Evolutionary conservation across 1,140 invertebrate genomes (phyloP), one percentile per base, ranked within the genome.

Genomic region (Pissodes strobi): DNA sequence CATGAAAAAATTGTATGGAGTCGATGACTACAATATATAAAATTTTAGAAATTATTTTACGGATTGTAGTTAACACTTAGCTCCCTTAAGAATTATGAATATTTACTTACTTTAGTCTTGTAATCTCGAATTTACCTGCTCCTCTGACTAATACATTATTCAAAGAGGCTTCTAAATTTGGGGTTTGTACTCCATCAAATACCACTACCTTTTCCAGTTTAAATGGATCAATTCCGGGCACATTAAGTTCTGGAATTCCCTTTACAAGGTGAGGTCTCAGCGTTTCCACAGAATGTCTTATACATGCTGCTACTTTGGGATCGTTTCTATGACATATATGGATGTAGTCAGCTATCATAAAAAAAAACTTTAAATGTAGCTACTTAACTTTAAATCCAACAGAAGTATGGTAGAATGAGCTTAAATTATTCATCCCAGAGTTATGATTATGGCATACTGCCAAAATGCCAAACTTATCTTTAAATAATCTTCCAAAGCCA

Each of bases 321-420:
- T 88, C 85, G 43, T 78, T 82, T 62, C 84, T 82, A 68, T 83
- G 85, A 68, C 87, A 90, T 37, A 86, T 73, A 69, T 88, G 84
- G 62, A 90, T 88, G 70, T 87, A 89, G 8, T 85, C 75, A 13
- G 88, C 88, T 90, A 39, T n/a, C n/a, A n/a, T n/a, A n/a, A n/a
- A n/a, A n/a, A n/a, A n/a, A n/a, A n/a, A n/a, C n/a, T n/a, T n/a
- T n/a, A n/a, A n/a, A n/a, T n/a, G n/a, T n/a, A n/a, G n/a, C n/a
- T n/a, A n/a, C n/a, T n/a, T n/a, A n/a, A n/a, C n/a, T n/a, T n/a
- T n/a, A n/a, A n/a, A n/a, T n/a, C n/a, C n/a, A n/a, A n/a, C n/a
- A n/a, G n/a, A n/a, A n/a, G n/a, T n/a, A n/a, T n/a, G n/a, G n/a
- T n/a, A n/a, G n/a, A n/a, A n/a, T n/a, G n/a, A n/a, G n/a, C n/a